These are phyloP conservation scores for Myxocyprinus asiaticus DNA, from an alignment of 2,113 vertebrate genomes.

Conservation along the genomic window DNA sequence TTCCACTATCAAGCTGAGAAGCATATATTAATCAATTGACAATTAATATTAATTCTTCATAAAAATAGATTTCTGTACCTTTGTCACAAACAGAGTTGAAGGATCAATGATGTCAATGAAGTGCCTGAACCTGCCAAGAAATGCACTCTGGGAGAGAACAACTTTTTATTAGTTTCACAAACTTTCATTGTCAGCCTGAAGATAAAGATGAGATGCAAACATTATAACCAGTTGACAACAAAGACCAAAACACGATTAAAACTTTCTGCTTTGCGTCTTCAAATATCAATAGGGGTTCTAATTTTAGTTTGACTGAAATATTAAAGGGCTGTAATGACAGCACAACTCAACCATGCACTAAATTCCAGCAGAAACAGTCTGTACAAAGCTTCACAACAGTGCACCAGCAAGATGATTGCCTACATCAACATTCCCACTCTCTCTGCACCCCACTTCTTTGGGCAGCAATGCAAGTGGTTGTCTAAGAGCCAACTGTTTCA, in stretches of 20 bases:
- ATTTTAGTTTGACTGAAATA: slow-evolving; percentile 14
- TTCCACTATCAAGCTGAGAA: neutral
- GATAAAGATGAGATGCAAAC: neutral
- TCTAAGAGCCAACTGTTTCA: slow-evolving; percentile 64
- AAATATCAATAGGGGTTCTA: neutral
- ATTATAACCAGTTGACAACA: neutral
- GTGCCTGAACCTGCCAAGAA: slow-evolving; percentile 91
- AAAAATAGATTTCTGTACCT: slow-evolving; percentile 76
- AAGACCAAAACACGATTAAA: neutral
- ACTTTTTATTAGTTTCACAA: slow-evolving; percentile 20
- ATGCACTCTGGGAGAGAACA: slow-evolving; percentile 78
- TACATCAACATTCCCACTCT: slow-evolving; percentile 44
- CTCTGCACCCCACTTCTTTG: slow-evolving; percentile 38
- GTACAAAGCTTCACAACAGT: neutral
- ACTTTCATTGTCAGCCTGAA: neutral
- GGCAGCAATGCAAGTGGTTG: slow-evolving; percentile 61
- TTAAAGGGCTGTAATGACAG: neutral
- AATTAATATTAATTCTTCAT: too few species aligned
- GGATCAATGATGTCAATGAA: slow-evolving; percentile 95
- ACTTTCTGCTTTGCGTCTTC: neutral
- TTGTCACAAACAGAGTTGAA: slow-evolving; percentile 90
- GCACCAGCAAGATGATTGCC: neutral
- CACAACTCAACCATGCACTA: too few species aligned
- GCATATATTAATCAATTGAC: too few species aligned
- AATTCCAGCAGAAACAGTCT: neutral